A percentile compares a stretch with the other conserved stretches of the same genome.
Conservation (phyloP, 2,888 invertebrate species). For the Andrena trimmerana region DNA sequence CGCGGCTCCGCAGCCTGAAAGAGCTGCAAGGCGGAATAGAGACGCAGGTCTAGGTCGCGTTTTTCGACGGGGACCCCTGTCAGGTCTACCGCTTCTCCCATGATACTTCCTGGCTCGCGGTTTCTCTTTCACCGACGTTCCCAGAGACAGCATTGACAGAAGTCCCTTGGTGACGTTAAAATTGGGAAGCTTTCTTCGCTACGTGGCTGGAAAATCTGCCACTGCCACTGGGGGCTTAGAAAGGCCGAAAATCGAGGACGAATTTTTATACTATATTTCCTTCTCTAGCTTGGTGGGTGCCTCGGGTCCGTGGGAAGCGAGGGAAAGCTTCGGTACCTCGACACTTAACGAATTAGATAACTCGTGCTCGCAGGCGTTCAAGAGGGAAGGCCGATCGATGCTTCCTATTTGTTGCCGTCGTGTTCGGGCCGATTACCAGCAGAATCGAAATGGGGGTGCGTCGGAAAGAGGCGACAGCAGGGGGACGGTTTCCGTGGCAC, state of each 20-base stretch:
- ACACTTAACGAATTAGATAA: conserved; percentile 58
- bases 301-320: no score
- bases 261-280: no score
- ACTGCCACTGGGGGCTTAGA: no score
- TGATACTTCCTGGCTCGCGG: not conserved
- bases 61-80: conserved; percentile 23
- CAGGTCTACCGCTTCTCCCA: not conserved
- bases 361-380: conserved; percentile 4
- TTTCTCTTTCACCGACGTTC: not conserved
- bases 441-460: conserved; percentile 27
- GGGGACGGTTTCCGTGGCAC: conserved; percentile 30
- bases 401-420: conserved; percentile 45
- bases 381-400: conserved; percentile 49
- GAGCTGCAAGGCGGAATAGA: conserved; percentile 67
- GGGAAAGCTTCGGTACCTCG: not conserved
- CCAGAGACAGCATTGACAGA: no score
- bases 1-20: conserved; percentile 65
- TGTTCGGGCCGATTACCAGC: conserved; percentile 28
- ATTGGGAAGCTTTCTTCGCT: no score
- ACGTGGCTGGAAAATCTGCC: no score
- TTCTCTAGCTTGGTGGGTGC: no score
- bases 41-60: conserved; percentile 54
- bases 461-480: not conserved
- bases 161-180: no score
- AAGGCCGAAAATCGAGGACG: no score